These are phyloP conservation scores for Microctonus aethiopoides DNA, from an alignment of 2,888 invertebrate species.

Conservation along the genomic window DNA sequence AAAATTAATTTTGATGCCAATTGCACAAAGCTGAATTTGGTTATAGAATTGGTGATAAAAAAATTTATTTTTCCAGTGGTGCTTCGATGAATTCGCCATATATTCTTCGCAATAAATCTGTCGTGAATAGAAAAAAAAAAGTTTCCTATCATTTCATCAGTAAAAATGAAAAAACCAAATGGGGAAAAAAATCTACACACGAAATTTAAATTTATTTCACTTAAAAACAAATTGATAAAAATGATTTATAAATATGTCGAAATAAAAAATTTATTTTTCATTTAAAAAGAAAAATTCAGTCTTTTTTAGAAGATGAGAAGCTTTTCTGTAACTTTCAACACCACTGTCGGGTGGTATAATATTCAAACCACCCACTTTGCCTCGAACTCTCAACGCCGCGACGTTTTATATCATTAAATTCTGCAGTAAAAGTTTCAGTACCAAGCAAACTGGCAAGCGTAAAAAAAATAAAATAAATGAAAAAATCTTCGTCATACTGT, in stretches of 20 bases:
- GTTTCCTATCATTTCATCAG: not conserved
- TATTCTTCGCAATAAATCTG: slow-evolving; percentile 20
- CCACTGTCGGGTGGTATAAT: not conserved
- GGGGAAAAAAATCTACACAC: too few species aligned
- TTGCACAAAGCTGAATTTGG: slow-evolving; percentile 10
- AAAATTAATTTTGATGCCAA: slow-evolving; percentile 32
- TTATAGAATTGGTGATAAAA: not conserved
- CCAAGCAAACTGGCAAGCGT: slow-evolving; percentile 7
- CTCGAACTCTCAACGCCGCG: not conserved
- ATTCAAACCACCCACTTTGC: not conserved
- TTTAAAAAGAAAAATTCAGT: too few species aligned
- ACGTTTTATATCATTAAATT: slow-evolving; percentile 25
- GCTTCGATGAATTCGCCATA: not conserved
- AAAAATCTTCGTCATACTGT: slow-evolving; percentile 19
- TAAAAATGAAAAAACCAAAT: not conserved
- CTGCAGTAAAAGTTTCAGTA: slow-evolving; percentile 14
- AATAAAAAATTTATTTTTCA: too few species aligned
- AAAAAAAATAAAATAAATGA: not conserved
- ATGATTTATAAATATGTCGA: too few species aligned
- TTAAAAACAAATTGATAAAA: too few species aligned
- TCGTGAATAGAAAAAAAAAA: not conserved
- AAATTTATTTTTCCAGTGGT: slow-evolving; percentile 23
- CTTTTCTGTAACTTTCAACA: not conserved
- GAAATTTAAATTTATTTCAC: too few species aligned
- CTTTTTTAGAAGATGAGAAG: not conserved